phyloP scores from a whole-genome alignment of 2,797 vertebrate species.

The Trichosurus vulpecula region DNA sequence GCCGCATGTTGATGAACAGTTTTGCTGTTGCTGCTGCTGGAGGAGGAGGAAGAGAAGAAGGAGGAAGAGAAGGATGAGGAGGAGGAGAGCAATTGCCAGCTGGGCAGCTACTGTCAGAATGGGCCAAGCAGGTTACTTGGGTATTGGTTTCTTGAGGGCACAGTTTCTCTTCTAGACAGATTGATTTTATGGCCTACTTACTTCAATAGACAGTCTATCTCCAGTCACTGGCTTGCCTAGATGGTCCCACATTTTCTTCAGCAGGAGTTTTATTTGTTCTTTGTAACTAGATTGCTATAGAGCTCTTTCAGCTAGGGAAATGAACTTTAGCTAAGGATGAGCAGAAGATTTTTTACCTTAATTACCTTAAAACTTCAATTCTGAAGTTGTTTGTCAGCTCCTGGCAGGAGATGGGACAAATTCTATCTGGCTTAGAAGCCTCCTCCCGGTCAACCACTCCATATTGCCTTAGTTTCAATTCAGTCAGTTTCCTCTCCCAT shows the following conservation, averaged over 20 bases:
- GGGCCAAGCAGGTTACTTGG: not conserved
- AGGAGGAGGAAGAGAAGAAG: too few species aligned
- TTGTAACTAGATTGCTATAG: not conserved
- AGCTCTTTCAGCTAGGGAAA: not conserved
- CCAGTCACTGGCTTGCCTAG: not conserved
- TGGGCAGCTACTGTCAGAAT: not conserved
- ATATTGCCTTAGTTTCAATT: not conserved
- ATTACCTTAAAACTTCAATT: not conserved
- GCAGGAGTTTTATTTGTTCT: not conserved
- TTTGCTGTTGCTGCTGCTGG: not conserved
- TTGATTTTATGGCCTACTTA: not conserved
- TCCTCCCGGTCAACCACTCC: not conserved
- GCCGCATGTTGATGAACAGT: not conserved
- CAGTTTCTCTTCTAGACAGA: not conserved
- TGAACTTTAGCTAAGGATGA: not conserved
- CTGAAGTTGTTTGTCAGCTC: not conserved
- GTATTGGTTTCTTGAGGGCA: not conserved
- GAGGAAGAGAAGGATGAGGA: too few species aligned
- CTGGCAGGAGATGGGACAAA: not conserved
- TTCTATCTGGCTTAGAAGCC: not conserved
- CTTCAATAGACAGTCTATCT: not conserved
- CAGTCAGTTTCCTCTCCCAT: not conserved
- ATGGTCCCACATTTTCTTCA: not conserved
- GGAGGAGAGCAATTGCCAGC: not conserved
- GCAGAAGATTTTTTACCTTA: not conserved